phyloP scores from a whole-genome alignment of 2,113 vertebrate genomes.

The Grallaria varia region DNA sequence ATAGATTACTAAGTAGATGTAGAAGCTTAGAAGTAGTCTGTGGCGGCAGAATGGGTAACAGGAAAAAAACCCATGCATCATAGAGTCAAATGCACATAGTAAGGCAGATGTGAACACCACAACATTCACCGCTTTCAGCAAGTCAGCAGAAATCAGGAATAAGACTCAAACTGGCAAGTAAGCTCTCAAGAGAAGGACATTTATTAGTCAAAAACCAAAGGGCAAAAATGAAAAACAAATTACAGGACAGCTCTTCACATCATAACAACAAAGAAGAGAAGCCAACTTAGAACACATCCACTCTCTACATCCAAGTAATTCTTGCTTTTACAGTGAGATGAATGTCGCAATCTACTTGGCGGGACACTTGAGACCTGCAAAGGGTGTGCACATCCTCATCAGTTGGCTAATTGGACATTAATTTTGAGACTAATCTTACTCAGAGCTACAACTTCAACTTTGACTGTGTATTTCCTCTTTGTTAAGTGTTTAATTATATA shows the following conservation, averaged over 20 bases:
- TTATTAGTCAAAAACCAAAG: background rate
- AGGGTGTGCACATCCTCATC: background rate
- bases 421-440: background rate
- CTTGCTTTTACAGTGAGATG: background rate
- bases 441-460: background rate
- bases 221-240: background rate
- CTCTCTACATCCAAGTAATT: background rate
- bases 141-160: background rate
- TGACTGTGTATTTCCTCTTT: background rate
- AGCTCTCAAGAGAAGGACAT: background rate
- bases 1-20: background rate
- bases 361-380: background rate
- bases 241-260: background rate
- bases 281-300: background rate
- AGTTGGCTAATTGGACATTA: background rate
- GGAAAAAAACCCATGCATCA: background rate
- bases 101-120: background rate
- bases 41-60: background rate
- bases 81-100: background rate
- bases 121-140: background rate
- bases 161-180: rapidly evolving
- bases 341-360: background rate
- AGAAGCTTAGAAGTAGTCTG: background rate
- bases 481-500: background rate
- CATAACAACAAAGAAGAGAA: background rate